A percentile compares a stretch with the other conserved stretches of the same genome.
Evolutionary conservation across 2,888 invertebrate genomes (phyloP).

Genomic region (Myopa tessellatipennis): DNA sequence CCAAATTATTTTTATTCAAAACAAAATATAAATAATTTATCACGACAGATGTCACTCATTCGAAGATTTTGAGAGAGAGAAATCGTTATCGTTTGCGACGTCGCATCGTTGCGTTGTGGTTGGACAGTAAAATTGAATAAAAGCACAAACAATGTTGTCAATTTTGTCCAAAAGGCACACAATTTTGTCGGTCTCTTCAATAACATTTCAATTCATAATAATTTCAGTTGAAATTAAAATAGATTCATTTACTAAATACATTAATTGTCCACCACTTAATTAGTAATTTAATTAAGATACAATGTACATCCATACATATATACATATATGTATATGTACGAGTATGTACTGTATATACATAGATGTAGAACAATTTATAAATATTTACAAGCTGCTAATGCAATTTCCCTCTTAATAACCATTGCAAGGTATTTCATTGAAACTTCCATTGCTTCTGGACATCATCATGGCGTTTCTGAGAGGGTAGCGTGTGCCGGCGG

Average conservation of each 20-base stretch:
- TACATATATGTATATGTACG: too few relatives aligned
- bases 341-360: too few relatives aligned
- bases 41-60: too few relatives aligned
- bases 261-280: neutral
- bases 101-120: too few relatives aligned
- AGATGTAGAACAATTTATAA: neutral
- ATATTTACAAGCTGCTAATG: neutral
- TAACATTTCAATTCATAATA: neutral
- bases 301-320: neutral
- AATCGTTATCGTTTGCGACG: too few relatives aligned
- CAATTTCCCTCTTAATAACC: constrained; percentile 51
- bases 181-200: constrained; percentile 12
- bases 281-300: neutral
- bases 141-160: neutral
- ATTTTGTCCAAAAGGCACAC: constrained; percentile 39
- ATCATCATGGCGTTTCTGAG: neutral
- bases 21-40: too few relatives aligned
- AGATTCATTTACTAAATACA: neutral
- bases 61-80: too few relatives aligned
- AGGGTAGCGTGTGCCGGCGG: constrained; percentile 49
- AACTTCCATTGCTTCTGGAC: constrained; percentile 45
- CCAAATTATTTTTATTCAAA: too few relatives aligned
- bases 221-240: neutral
- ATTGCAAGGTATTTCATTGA: constrained; percentile 58
- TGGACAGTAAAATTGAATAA: neutral